Percentiles rank a stretch among this genome's conserved stretches.
Conservation (phyloP, 2,888 invertebrate species). For the Caenorhabditis imperialis region DNA sequence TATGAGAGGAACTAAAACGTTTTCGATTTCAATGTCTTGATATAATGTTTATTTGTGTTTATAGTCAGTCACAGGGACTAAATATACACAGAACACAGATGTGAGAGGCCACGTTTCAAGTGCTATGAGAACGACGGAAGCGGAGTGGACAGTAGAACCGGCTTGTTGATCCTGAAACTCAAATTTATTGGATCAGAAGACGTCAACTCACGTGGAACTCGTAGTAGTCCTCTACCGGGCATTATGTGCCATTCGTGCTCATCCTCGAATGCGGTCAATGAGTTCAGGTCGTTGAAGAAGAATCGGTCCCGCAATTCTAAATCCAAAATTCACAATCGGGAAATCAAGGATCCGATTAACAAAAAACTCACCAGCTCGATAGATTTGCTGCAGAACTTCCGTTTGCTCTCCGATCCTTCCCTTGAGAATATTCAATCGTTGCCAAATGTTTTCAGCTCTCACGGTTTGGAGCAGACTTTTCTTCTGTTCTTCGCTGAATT, state of each 20-base stretch:
- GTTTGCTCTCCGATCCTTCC: slow-evolving; percentile 15
- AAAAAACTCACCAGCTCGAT: slow-evolving; percentile 10
- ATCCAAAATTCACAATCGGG: neutral
- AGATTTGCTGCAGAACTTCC: slow-evolving; percentile 7
- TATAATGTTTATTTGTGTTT: too few species aligned
- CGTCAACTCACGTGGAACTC: slow-evolving; percentile 21
- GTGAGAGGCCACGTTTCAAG: too few species aligned
- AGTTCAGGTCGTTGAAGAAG: slow-evolving; percentile 14
- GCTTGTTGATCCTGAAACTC: slow-evolving; percentile 27
- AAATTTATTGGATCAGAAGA: too few species aligned
- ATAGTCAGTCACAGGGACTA: too few species aligned
- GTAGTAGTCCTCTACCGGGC: slow-evolving; percentile 28
- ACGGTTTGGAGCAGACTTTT: slow-evolving; percentile 3
- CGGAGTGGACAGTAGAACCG: slow-evolving; percentile 36
- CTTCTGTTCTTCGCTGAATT: neutral
- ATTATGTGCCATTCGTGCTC: slow-evolving; percentile 28
- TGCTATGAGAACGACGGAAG: slow-evolving; percentile 43
- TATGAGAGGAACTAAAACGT: too few species aligned
- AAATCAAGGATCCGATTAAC: too few species aligned
- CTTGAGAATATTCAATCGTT: slow-evolving; percentile 21
- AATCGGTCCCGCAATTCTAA: slow-evolving; percentile 12
- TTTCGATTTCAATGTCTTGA: too few species aligned
- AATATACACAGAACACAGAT: too few species aligned
- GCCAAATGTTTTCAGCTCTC: slow-evolving; percentile 12
- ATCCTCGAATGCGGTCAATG: slow-evolving; percentile 10